Base-by-base conservation (phyloP, 2,888 invertebrate species). In the Mantis religiosa region DNA sequence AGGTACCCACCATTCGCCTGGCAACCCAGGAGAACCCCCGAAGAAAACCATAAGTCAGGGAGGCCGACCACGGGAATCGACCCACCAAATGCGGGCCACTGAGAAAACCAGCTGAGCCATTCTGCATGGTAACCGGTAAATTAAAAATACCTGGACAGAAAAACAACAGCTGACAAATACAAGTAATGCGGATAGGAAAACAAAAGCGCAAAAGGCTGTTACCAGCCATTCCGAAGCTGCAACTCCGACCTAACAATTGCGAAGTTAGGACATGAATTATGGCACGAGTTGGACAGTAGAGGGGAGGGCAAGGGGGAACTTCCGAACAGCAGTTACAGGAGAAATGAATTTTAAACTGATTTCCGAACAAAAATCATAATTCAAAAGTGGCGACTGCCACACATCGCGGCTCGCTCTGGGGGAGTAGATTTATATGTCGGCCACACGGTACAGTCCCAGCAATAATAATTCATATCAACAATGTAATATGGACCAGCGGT, bases 281-380 rank as follows among this genome's bases (percentile, higher is more conserved):
- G 20, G 25, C 25, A 15, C 25, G 54, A 71, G 54, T 25, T 71
- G 54, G 54, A 25, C 54, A 20, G 3, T 20, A 6, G 20, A 0
- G 20, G 25, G 54, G 20, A 25, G 54, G 54, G 54, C 54, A 71
- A 71, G 54, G 54, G 54, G 54, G 54, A 20, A 25, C 20, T 71
- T 71, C 54, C 54, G 54, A 71, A 71, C 20, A 71, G 54, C 54
- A 71, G 54, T 71, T 71, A 71, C 54, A 71, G 54, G 54, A 71
- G 85, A 88, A 88, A 88, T 88, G 88, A 88, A 88, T 88, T 88
- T 88, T 88, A 88, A 88, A 88, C 88, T 88, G 88, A 88, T 88
- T 88, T 82, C 88, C 82, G 85, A 87, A 87, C 87, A 87, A 87
- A 71, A 82, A 82, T 87, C 87, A 34, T 87, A 87, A 34, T 87